Percentiles rank a stretch among this genome's conserved stretches.
Evolutionary conservation across 2,797 vertebrate genomes (phyloP).

Genomic region (Eurystomus glaucurus): DNA sequence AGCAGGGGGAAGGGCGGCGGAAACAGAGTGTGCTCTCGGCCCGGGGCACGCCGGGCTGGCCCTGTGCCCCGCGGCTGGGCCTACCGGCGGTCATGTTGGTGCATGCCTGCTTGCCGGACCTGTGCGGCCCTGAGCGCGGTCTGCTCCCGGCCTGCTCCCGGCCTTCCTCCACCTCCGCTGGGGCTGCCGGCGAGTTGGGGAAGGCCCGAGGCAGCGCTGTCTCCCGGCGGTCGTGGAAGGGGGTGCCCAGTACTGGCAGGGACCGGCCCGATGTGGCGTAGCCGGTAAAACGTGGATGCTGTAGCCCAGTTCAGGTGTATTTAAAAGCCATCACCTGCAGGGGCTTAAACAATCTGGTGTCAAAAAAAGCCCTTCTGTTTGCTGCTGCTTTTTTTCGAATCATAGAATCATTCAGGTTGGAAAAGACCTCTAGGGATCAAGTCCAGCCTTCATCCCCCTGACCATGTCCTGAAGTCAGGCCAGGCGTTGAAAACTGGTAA

Average conservation of each 20-base stretch:
- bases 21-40: accelerated
- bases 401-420: no score
- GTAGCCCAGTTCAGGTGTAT: accelerated
- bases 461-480: no score
- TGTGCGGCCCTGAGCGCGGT: no score
- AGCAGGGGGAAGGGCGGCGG: accelerated
- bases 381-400: neutral
- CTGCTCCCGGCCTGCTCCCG: accelerated
- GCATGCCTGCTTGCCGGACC: neutral
- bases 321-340: neutral
- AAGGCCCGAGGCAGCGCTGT: no score
- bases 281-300: accelerated
- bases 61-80: accelerated
- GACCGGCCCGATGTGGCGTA: accelerated
- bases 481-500: neutral
- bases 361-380: accelerated
- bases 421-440: no score
- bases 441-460: no score
- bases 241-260: accelerated
- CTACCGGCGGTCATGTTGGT: accelerated
- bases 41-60: accelerated
- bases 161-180: accelerated
- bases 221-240: accelerated
- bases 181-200: neutral
- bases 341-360: accelerated